Evolutionary conservation across 1,140 invertebrate species (phyloP).

Genomic region (Micrasema longulum): DNA sequence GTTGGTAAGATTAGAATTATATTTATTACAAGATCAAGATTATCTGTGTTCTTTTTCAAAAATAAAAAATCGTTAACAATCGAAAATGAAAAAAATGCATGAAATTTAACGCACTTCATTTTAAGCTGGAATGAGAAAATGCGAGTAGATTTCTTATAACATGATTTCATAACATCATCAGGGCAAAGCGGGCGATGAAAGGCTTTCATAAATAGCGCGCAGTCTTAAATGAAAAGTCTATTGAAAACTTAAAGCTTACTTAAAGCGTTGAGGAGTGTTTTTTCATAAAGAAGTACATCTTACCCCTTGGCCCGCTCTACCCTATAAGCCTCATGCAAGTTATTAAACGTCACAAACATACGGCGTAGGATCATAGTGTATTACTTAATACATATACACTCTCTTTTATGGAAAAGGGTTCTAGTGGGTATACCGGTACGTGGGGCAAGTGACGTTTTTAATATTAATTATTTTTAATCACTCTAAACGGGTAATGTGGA

Average conservation of each 20-base stretch:
- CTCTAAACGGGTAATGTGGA: neutral
- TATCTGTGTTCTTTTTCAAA: too few species aligned
- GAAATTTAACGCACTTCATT: too few species aligned
- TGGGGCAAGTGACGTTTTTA: neutral
- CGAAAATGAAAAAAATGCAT: too few species aligned
- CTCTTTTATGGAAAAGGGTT: neutral
- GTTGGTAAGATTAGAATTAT: too few species aligned
- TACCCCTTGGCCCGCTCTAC: slow-evolving; percentile 20
- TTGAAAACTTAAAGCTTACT: slow-evolving; percentile 44
- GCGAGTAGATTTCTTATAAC: too few species aligned
- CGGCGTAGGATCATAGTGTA: slow-evolving; percentile 44
- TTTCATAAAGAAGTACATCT: slow-evolving; percentile 42
- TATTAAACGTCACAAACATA: slow-evolving; percentile 47
- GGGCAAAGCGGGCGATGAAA: slow-evolving; percentile 29
- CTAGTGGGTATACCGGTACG: neutral
- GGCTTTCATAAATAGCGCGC: slow-evolving; percentile 38
- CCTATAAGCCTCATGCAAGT: slow-evolving; percentile 46
- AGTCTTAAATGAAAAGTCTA: slow-evolving; percentile 48
- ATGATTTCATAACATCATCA: slow-evolving; percentile 16
- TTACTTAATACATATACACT: slow-evolving; percentile 41
- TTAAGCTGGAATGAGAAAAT: too few species aligned
- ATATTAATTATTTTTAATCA: neutral
- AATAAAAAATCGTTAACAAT: too few species aligned
- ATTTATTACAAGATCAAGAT: too few species aligned
- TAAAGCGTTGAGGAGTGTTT: slow-evolving; percentile 40